Base-by-base conservation (phyloP, 2,797 vertebrate genomes). In the Phrynocephalus vlangalii region DNA sequence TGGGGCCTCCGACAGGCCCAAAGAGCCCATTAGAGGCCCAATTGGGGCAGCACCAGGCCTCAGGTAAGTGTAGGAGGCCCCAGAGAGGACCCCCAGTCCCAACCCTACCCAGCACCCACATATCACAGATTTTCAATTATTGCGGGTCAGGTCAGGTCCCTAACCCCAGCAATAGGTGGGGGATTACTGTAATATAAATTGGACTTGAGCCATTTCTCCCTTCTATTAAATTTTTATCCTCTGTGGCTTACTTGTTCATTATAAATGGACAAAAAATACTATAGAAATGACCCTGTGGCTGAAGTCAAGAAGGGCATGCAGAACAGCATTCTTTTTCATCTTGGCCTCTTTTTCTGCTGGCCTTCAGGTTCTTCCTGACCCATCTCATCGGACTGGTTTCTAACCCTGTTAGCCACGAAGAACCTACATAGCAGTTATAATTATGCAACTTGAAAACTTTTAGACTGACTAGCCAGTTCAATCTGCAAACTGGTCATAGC, bases 381-480 rank as follows among this genome's bases (percentile, higher is more conserved):
- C 28, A 50, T 80, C 52, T 38, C 28, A 50, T 80, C 52, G 28
- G 68, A 86, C 68, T 30, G 5, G 50, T 79, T 89, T 83, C 72
- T 76, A 66, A 56, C 70, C n/a, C 56, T 26, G 28, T 63, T 48
- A 70, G 72, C 28, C 38, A 33, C 5, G 5, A 28, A n/a, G 18
- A 67, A 6, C 38, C 66, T 18, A 71, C 3, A 30, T 15, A 50
- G 52, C 50, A 48, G 7, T 28, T 67, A 73, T 22, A 52, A 33
- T 82, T 24, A 60, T 66, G 56, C 13, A 86, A 86, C n/a, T 2
- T 67, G 38, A 86, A 73, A 66, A 60, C 8, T 22, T 76, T 76
- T 75, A 78, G 22, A 78, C 86, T 44, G 82, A 71, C 82, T 82
- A 86, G 84, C n/a, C 16, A 73, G 22, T 60, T 79, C 30, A 83